These are phyloP conservation scores for Xyrauchen texanus DNA, from an alignment of 2,113 vertebrate genomes.

Conservation along the genomic window DNA sequence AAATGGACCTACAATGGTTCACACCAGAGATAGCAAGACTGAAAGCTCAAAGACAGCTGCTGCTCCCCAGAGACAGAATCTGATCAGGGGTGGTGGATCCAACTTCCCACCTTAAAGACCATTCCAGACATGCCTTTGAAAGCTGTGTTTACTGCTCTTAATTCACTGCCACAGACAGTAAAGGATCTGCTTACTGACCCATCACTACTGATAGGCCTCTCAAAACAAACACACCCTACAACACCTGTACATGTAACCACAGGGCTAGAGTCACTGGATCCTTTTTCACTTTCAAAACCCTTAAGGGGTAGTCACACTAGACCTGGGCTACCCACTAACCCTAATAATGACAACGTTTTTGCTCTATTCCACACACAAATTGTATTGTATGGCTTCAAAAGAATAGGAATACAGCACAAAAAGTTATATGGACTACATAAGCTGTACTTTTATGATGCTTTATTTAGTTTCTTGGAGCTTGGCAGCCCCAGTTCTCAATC, in stretches of 20 bases:
- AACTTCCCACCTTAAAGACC: background rate
- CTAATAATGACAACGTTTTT: too few relatives aligned
- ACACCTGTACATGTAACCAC: background rate
- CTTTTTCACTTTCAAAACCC: background rate
- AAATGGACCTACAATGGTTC: constrained; percentile 1
- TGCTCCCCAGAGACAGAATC: constrained; percentile 5
- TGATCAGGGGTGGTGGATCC: background rate
- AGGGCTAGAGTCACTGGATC: background rate
- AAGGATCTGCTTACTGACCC: background rate
- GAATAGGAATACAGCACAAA: constrained; percentile 3
- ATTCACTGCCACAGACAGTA: background rate
- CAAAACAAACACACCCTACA: background rate
- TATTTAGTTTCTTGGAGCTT: background rate
- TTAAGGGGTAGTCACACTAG: too few relatives aligned
- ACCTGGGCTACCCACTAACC: too few relatives aligned
- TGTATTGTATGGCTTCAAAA: too few relatives aligned
- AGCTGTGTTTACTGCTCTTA: background rate
- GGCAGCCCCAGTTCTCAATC: too few relatives aligned
- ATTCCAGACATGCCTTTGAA: constrained; percentile 18
- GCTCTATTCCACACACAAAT: too few relatives aligned
- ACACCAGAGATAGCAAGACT: background rate
- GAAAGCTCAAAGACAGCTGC: constrained; percentile 36
- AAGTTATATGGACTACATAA: too few relatives aligned
- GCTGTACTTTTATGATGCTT: too few relatives aligned
- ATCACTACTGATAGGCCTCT: background rate